Base-by-base conservation (phyloP, 2,113 vertebrate genomes). In the Bubo blakistoni region DNA sequence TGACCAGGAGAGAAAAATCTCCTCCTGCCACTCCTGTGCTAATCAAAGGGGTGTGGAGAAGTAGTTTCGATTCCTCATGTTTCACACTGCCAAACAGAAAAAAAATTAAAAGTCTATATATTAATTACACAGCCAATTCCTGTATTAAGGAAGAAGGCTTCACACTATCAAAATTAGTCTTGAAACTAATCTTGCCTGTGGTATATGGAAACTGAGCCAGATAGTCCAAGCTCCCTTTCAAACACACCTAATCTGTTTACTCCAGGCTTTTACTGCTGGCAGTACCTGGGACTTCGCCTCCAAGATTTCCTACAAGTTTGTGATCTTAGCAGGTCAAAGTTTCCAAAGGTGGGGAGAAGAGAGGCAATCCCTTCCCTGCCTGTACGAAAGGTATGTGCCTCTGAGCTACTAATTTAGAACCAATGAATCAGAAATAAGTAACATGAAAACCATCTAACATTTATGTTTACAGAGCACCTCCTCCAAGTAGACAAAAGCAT, bases 21-120 rank as follows among this genome's bases (percentile, higher is more conserved):
- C 93, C 95, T 95, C 62, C 77, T 91, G 95, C 96, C 96, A 92
- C 97, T 97, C 92, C 96, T 95, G 83, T 55, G 55, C 74, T 97
- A 96, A 95, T 97, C 95, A 90, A 95, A 96, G 74, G 94, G 96
- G 94, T 80, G 95, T 90, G 94, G 92, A 94, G 70, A 62, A 66
- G 90, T 90, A 70, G 89, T 91, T 95, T 94, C 32, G 3, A 82
- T 77, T 80, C 72, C 73, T 80, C 9, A 0, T 63, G 85, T 52
- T 57, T 72, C 3, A 0, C 38, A 27, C 22, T 66, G 77, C 42
- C 54, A 73, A 89, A 87, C 25, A 94, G 59, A 57, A 51, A 66
- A 85, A 25, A 70, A 65, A 54, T 16, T 24, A 24, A 71, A 29
- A 83, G 51, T 5, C 20, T 36, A 47, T 19, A 67, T 18, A 74